Percentiles rank a stretch among this genome's conserved stretches.
These are phyloP conservation scores for Pseudorasbora parva DNA, from an alignment of 2,113 vertebrate species.

Conservation along the genomic window DNA sequence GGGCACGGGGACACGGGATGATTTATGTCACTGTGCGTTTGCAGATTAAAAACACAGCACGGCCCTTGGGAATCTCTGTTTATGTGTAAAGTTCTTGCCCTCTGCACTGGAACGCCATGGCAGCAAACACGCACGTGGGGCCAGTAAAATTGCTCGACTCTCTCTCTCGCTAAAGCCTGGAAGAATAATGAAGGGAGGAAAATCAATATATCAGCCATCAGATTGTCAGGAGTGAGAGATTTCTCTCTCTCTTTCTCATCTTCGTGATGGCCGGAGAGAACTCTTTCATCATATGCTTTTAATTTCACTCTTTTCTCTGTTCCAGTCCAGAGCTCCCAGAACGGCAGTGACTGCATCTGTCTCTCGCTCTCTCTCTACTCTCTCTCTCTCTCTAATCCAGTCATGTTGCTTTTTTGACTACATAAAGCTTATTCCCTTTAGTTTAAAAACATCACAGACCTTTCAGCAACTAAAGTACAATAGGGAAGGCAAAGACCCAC, in stretches of 20 bases:
- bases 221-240: constrained; percentile 64
- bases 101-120: constrained; percentile 58
- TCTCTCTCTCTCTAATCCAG: not conserved
- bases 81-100: constrained; percentile 54
- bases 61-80: constrained; percentile 64
- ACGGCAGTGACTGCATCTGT: not conserved
- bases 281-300: constrained; percentile 74
- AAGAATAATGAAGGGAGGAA: constrained; percentile 60
- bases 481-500: not conserved
- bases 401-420: not conserved
- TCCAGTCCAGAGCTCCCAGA: constrained; percentile 57
- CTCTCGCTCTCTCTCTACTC: constrained; percentile 8
- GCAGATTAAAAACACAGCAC: constrained; percentile 73
- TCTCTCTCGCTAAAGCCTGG: constrained; percentile 61
- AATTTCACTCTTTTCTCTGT: constrained; percentile 64
- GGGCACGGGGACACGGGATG: constrained; percentile 56
- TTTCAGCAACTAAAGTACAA: not conserved
- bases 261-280: constrained; percentile 67
- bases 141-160: constrained; percentile 69
- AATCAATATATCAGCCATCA: constrained; percentile 78
- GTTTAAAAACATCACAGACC: not conserved
- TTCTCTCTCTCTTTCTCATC: constrained; percentile 58
- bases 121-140: constrained; percentile 56
- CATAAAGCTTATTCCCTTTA: not conserved
- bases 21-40: constrained; percentile 74